Evolutionary conservation across 30 jellyfish, hydroid and myxozoan species (phyloP).

Genomic region (Hydra vulgaris): DNA sequence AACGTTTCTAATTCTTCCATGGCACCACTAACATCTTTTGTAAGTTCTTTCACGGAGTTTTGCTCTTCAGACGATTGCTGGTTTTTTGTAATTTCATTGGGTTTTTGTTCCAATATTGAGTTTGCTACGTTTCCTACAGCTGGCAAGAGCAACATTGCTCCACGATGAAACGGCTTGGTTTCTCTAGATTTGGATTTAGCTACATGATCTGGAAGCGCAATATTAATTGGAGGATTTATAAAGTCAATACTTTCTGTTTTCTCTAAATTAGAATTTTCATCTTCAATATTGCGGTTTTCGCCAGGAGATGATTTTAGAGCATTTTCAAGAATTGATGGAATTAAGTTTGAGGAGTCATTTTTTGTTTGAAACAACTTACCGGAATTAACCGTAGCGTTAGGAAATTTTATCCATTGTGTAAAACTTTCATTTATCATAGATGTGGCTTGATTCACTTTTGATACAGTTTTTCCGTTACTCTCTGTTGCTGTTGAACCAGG

Average conservation of each 20-base stretch:
- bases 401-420: not conserved
- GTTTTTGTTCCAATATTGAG: not conserved
- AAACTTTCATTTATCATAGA: not conserved
- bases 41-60: not conserved
- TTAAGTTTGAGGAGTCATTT: not conserved
- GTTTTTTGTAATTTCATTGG: not conserved
- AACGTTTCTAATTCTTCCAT: constrained; percentile 21
- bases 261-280: not conserved
- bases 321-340: not conserved
- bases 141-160: not conserved
- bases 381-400: not conserved
- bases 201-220: not conserved
- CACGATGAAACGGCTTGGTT: not conserved
- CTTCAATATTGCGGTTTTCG: not conserved
- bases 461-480: too few species aligned
- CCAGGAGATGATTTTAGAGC: not conserved
- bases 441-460: not conserved
- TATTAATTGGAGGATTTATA: not conserved
- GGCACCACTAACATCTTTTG: constrained; percentile 23
- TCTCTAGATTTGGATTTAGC: not conserved
- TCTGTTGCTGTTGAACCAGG: not conserved
- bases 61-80: not conserved
- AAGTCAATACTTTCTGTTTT: not conserved
- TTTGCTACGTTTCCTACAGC: not conserved
- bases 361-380: not conserved